Conservation (phyloP, 2,797 vertebrate genomes). For the Channallabes apus region DNA sequence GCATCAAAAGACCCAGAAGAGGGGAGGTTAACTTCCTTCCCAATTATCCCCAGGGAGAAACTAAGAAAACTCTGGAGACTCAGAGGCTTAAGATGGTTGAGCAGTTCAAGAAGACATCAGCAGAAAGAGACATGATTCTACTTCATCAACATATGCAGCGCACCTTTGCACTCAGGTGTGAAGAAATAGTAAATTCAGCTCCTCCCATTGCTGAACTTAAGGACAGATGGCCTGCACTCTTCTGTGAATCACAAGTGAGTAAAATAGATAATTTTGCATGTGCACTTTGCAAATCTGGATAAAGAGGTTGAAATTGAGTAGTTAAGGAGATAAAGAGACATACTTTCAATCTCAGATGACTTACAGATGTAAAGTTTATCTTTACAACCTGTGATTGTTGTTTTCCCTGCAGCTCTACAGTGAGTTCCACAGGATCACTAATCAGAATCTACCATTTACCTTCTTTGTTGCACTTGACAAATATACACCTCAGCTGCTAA, state of each 20-base stretch:
- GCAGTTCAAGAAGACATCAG: conserved; percentile 29
- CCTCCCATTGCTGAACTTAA: no score
- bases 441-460: background rate
- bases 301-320: no score
- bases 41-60: conserved; percentile 24
- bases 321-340: no score
- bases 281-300: no score
- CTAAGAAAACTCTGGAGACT: conserved; percentile 39
- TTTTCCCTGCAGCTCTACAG: conserved; percentile 47
- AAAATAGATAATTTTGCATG: no score
- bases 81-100: conserved; percentile 33
- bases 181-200: no score
- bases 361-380: conserved; percentile 3
- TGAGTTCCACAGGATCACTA: conserved; percentile 53
- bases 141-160: conserved; percentile 48
- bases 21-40: conserved; percentile 44
- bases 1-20: conserved; percentile 48
- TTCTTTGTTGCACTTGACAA: conserved; percentile 50
- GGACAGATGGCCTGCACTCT: no score
- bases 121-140: conserved; percentile 22
- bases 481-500: conserved; percentile 28
- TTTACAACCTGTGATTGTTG: conserved; percentile 2
- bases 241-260: no score
- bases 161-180: background rate
- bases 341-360: no score